These are phyloP conservation scores for Lomographa bimaculata DNA, from an alignment of 2,888 invertebrate genomes.

Conservation along the genomic window DNA sequence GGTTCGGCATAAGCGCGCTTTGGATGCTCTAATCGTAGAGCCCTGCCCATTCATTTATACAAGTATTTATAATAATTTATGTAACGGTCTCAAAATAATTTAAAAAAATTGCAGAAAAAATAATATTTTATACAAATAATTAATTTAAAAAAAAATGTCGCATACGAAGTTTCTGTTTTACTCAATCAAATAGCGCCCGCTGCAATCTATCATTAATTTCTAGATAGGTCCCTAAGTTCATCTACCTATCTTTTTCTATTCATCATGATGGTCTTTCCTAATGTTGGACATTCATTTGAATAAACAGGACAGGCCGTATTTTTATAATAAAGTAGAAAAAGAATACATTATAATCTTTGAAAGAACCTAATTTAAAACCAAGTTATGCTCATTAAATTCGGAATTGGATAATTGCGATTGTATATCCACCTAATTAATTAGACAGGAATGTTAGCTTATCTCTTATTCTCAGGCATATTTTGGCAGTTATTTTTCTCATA, in stretches of 20 bases:
- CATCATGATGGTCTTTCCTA: too few relatives aligned
- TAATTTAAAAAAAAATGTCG: slow-evolving; percentile 2
- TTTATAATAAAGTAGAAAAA: too few relatives aligned
- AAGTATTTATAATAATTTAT: slow-evolving; percentile 45
- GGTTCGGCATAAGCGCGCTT: slow-evolving; percentile 39
- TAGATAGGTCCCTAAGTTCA: too few relatives aligned
- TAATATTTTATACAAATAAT: not conserved
- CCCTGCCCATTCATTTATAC: slow-evolving; percentile 46
- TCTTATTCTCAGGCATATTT: slow-evolving; percentile 27
- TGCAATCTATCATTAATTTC: too few relatives aligned
- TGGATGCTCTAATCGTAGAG: slow-evolving; percentile 58
- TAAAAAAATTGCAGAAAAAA: not conserved
- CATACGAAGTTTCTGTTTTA: slow-evolving; percentile 5
- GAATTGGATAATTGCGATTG: slow-evolving; percentile 28
- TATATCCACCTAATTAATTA: slow-evolving; percentile 33
- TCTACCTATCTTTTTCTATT: too few relatives aligned
- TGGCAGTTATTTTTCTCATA: slow-evolving; percentile 12
- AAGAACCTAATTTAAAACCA: too few relatives aligned
- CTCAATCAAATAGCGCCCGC: slow-evolving; percentile 5
- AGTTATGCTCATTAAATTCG: slow-evolving; percentile 31
- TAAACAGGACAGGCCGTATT: too few relatives aligned
- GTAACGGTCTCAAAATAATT: slow-evolving; percentile 39
- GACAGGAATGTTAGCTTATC: slow-evolving; percentile 29
- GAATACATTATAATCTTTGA: too few relatives aligned
- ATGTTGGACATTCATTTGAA: too few relatives aligned